These are phyloP conservation scores for Trachelus tabidus DNA, from an alignment of 2,888 invertebrate genomes.

Conservation along the genomic window DNA sequence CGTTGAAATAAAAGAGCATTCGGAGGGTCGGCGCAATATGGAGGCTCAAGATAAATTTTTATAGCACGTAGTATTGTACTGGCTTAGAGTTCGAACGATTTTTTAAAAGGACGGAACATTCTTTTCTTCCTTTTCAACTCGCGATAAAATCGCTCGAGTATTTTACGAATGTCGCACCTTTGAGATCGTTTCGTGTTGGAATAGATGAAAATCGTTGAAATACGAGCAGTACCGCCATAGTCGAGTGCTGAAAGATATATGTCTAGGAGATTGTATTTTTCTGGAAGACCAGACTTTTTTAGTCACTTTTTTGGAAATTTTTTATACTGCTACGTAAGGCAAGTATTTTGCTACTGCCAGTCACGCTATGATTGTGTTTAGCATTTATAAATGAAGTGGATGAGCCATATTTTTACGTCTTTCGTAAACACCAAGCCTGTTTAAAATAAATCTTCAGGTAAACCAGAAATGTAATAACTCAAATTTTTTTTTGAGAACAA, in stretches of 20 bases:
- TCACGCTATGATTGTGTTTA: constrained; percentile 44
- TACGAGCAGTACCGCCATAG: not conserved
- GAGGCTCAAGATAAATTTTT: not conserved
- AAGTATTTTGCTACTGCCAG: constrained; percentile 13
- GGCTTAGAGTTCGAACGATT: not conserved
- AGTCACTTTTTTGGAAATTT: constrained; percentile 24
- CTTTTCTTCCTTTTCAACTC: not conserved
- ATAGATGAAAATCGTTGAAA: not conserved
- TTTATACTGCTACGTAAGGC: constrained; percentile 8
- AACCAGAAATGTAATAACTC: not conserved
- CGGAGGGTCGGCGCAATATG: not conserved
- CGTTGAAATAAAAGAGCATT: not conserved
- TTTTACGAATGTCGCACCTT: not conserved
- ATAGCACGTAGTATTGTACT: not conserved
- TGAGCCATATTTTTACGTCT: constrained; percentile 30
- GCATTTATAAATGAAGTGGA: constrained; percentile 27
- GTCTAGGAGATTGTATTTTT: not conserved
- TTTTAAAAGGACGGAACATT: not conserved
- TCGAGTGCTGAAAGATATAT: not conserved
- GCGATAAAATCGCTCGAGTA: not conserved
- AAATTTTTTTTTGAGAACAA: not conserved
- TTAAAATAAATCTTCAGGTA: not conserved
- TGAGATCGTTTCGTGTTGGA: not conserved
- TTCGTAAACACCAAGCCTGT: not conserved
- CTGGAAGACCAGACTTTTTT: not conserved